Percentiles rank a stretch among this genome's conserved stretches.
Conservation (phyloP, 2,888 invertebrate genomes). For the Cataglyphis albicans region DNA sequence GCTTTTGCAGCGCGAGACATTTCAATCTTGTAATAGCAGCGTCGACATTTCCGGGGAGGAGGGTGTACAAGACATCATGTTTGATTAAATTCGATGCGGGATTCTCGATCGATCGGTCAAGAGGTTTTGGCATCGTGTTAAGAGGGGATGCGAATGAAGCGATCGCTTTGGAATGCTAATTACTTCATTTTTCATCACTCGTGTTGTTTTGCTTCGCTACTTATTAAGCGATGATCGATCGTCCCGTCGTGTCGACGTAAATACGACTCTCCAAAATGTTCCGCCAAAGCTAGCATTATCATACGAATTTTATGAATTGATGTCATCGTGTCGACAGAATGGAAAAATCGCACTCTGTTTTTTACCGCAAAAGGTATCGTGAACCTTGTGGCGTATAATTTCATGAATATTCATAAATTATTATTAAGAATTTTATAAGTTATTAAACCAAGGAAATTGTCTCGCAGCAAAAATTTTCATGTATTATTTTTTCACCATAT, state of each 20-base stretch:
- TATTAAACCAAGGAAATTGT: not conserved
- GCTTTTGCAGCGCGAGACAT: conserved; percentile 27
- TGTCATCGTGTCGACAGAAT: conserved; percentile 24
- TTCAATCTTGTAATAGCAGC: conserved; percentile 17
- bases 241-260: conserved; percentile 59
- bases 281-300: conserved; percentile 60
- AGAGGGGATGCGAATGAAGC: conserved; percentile 39
- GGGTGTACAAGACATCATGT: conserved; percentile 54
- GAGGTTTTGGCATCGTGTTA: not conserved
- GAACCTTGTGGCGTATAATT: conserved; percentile 22
- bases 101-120: conserved; percentile 56
- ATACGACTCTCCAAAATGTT: conserved; percentile 54
- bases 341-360: conserved; percentile 18
- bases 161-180: conserved; percentile 72
- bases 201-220: conserved; percentile 62
- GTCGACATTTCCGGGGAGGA: not conserved
- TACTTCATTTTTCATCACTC: conserved; percentile 73
- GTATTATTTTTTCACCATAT: not conserved
- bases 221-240: conserved; percentile 76
- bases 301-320: conserved; percentile 40
- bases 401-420: not conserved
- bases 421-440: not conserved
- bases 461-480: not conserved
- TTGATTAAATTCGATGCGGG: conserved; percentile 60
- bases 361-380: not conserved